Evolutionary conservation across 2,888 invertebrate species (phyloP).

Genomic region (Cantharis lateralis): DNA sequence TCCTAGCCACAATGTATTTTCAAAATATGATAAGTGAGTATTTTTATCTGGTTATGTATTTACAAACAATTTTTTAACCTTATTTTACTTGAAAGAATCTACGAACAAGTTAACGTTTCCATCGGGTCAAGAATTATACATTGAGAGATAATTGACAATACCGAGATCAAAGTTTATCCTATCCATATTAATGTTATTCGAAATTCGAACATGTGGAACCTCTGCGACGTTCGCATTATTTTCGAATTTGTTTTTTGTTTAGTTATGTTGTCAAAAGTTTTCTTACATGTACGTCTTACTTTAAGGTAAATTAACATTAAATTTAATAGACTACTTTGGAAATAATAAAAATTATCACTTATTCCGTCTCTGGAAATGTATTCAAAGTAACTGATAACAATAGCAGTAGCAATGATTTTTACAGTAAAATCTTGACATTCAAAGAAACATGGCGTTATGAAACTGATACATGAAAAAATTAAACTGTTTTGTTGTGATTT

Average conservation of each 20-base stretch:
- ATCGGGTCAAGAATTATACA: not conserved
- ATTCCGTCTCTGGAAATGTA: not conserved
- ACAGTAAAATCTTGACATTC: not conserved
- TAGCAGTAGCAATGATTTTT: not conserved
- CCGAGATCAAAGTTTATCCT: not conserved
- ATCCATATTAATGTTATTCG: not conserved
- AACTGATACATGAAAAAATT: not conserved
- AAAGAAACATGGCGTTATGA: not conserved
- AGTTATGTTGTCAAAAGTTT: not conserved
- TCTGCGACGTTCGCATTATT: not conserved
- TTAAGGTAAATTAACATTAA: not conserved
- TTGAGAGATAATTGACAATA: not conserved
- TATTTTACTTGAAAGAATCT: not conserved
- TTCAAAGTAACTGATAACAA: not conserved
- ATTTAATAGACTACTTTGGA: not conserved
- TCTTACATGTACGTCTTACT: not conserved
- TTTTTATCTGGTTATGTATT: not conserved
- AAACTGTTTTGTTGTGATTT: no score
- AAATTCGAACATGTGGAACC: not conserved
- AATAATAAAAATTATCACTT: not conserved
- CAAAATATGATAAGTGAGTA: slow-evolving; percentile 59
- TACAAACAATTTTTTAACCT: not conserved
- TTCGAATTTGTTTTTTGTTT: not conserved
- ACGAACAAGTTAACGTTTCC: not conserved
- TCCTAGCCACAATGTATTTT: slow-evolving; percentile 52